Evolutionary conservation across 1,140 invertebrate species (phyloP).

Genomic region (Drosophila kurseongensis): DNA sequence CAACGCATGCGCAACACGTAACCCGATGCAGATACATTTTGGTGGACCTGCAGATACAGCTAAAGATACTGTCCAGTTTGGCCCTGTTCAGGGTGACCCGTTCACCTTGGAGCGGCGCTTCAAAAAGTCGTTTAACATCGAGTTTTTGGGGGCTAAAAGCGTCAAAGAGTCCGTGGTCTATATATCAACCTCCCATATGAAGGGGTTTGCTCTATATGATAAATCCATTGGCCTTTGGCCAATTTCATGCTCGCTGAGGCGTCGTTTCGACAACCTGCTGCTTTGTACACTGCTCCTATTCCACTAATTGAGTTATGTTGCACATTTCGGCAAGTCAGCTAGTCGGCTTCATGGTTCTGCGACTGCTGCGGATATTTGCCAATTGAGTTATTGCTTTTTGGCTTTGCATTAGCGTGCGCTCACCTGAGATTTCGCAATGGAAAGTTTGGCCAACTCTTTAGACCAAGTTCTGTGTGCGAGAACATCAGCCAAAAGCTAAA

Average conservation of each 20-base stretch:
- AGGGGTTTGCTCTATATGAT: constrained; percentile 26
- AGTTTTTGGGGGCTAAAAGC: constrained; percentile 52
- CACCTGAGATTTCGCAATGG: constrained; percentile 37
- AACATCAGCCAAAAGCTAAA: background rate
- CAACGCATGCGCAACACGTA: constrained; percentile 73
- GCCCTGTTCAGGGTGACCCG: constrained; percentile 43
- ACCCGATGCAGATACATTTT: constrained; percentile 45
- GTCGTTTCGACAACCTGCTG: constrained; percentile 57
- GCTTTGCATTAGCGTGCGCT: constrained; percentile 36
- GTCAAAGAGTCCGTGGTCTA: constrained; percentile 51
- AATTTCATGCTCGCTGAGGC: constrained; percentile 51
- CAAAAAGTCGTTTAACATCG: constrained; percentile 46
- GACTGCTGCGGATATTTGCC: constrained; percentile 68
- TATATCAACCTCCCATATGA: constrained; percentile 12
- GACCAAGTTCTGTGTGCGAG: constrained; percentile 35
- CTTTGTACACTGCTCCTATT: constrained; percentile 29
- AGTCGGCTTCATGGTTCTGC: constrained; percentile 65
- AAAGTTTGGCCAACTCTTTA: constrained; percentile 43
- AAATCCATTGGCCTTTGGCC: constrained; percentile 49
- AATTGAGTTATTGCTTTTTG: constrained; percentile 61
- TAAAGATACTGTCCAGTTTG: constrained; percentile 28
- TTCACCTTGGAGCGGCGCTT: constrained; percentile 60
- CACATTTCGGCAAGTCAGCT: constrained; percentile 55
- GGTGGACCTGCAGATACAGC: constrained; percentile 16
- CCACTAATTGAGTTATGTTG: constrained; percentile 80